Conservation (phyloP, 2,113 vertebrate species). For the Oreotrochilus melanogaster region DNA sequence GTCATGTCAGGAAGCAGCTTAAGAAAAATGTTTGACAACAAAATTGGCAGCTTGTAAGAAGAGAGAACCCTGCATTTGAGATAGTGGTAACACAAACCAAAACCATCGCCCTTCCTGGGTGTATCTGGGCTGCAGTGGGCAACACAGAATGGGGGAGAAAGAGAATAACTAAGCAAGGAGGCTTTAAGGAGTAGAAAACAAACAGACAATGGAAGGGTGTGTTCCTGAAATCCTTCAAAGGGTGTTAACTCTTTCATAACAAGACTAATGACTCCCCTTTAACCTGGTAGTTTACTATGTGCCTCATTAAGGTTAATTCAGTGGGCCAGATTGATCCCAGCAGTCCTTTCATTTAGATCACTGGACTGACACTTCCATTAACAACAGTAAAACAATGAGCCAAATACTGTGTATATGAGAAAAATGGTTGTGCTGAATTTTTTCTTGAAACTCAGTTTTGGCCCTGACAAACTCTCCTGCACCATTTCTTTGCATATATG, state of each 20-base stretch:
- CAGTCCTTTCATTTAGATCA: background rate
- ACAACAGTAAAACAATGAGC: background rate
- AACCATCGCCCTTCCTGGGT: background rate
- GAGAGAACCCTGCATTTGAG: background rate
- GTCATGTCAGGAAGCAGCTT: background rate
- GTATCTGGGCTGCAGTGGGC: background rate
- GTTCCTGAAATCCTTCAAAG: conserved; percentile 57
- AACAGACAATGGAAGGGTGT: conserved; percentile 57
- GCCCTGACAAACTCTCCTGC: background rate
- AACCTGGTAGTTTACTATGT: conserved; percentile 9
- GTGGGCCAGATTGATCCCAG: background rate
- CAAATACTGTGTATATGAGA: background rate
- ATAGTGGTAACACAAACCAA: background rate
- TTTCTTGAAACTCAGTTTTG: background rate
- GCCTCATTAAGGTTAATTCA: conserved; percentile 31
- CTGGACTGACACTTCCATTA: background rate
- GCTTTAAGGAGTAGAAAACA: conserved; percentile 34
- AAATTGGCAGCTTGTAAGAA: background rate
- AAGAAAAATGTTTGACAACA: conserved; percentile 2
- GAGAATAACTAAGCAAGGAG: background rate
- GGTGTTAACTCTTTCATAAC: conserved; percentile 69
- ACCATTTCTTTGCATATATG: background rate
- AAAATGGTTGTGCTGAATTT: background rate
- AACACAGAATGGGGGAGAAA: background rate
- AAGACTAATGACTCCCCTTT: conserved; percentile 29